Evolutionary conservation across 2,888 invertebrate species (phyloP), one percentile per base, ranked within the genome.

Genomic region (Torymus auratus): DNA sequence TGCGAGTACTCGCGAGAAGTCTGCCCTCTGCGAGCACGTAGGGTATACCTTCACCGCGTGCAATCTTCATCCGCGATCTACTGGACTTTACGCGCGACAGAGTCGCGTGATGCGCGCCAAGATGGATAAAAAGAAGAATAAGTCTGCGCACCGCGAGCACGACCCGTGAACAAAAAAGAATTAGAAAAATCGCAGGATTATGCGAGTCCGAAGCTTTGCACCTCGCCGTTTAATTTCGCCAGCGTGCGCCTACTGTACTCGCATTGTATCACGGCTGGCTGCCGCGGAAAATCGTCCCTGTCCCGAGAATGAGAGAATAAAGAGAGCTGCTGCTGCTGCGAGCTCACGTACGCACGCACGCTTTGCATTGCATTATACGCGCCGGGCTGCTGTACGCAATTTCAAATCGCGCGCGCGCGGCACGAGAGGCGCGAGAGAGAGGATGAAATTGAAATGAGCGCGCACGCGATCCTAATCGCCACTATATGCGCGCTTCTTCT

Each of bases 241-340:
- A 20, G 20, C 20, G 20, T 2, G 20, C 20, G 2, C 20, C 20
- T 20, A 41, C 41, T 41, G n/a, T n/a, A 10, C 50, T 17, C 20
- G 20, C 50, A 41, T 41, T 41, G 41, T 41, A 41, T 41, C 53
- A 70, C 15, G 81, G 60, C 64, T 78, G 76, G 73, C 80, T 77
- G 74, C 80, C 70, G 78, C 78, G 80, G 80, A 82, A 82, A 82
- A 82, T 82, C 67, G 69, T 53, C 72, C 7, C 12, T 62, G 69
- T 53, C 72, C 15, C 12, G 14, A n/a, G 23, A 1, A 20, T 3
- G 67, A 72, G 68, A 4, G 52, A 11, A 53, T 55, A 77, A 17
- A 77, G 56, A 20, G 20, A 20, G 20, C 1, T n/a, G n/a, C n/a
- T n/a, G 20, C 20, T 20, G 20, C 20, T 20, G 20, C 20, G 20